phyloP scores from a whole-genome alignment of 2,113 vertebrate genomes.

The Neolamprologus devosi region DNA sequence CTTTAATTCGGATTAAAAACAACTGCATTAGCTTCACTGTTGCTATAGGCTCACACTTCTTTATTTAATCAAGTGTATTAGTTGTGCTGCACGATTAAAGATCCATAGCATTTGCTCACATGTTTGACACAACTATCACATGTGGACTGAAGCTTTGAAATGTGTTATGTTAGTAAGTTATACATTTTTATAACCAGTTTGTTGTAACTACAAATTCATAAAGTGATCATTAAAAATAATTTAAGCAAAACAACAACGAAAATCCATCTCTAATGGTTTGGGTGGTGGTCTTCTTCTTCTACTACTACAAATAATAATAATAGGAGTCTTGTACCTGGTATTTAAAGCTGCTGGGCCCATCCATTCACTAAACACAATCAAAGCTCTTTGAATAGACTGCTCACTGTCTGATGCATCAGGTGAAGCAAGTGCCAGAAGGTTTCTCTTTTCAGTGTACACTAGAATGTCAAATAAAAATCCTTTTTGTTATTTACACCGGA shows the following conservation, averaged over 20 bases:
- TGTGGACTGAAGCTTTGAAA: not conserved
- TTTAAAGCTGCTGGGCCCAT: not conserved
- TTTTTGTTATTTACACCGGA: not conserved
- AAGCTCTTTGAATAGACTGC: not conserved
- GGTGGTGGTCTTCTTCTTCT: not conserved
- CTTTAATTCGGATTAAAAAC: not conserved
- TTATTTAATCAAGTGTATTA: not conserved
- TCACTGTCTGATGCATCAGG: not conserved
- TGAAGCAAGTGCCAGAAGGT: not conserved
- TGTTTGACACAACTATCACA: not conserved
- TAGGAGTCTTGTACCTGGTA: not conserved
- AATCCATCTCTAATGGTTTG: not conserved
- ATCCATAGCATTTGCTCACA: fast-evolving
- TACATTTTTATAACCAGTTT: not conserved
- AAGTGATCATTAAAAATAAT: not conserved
- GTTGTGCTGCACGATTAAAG: not conserved
- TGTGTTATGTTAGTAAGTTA: not conserved
- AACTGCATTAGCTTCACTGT: not conserved
- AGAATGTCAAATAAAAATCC: not conserved
- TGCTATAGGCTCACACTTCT: not conserved
- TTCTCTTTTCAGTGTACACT: not conserved
- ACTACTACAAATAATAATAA: fast-evolving
- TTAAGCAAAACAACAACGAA: not conserved
- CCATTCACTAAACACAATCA: not conserved
- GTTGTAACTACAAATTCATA: not conserved